Conservation (phyloP, 2,888 invertebrate species). For the Gandaritis pyraliata region DNA sequence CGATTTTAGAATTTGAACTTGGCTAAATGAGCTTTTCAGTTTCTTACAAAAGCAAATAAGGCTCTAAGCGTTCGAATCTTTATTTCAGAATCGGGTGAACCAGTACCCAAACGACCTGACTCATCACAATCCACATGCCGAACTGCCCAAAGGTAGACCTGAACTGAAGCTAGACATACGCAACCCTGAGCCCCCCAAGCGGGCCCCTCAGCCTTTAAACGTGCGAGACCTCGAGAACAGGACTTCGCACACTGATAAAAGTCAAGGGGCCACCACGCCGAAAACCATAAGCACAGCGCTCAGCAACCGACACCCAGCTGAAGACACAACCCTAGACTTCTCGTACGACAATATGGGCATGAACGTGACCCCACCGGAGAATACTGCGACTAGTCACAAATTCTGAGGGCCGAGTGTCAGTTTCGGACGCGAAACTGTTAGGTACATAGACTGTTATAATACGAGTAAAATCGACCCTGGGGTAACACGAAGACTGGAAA, state of each 20-base stretch:
- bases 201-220: constrained; percentile 69
- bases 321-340: constrained; percentile 90
- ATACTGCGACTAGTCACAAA: constrained; percentile 65
- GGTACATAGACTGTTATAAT: constrained; percentile 43
- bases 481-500: constrained; percentile 11
- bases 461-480: constrained; percentile 8
- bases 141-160: constrained; percentile 71
- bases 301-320: constrained; percentile 89
- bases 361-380: constrained; percentile 86
- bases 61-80: too few relatives aligned
- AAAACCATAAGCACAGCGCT: constrained; percentile 89
- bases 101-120: constrained; percentile 73
- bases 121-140: constrained; percentile 79
- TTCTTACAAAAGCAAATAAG: too few relatives aligned
- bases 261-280: constrained; percentile 84
- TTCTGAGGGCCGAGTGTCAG: constrained; percentile 62
- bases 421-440: constrained; percentile 52
- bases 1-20: too few relatives aligned
- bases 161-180: constrained; percentile 75
- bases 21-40: too few relatives aligned
- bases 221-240: constrained; percentile 69
- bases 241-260: constrained; percentile 77
- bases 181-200: constrained; percentile 71
- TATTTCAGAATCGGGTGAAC: constrained; percentile 75
- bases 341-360: constrained; percentile 92